These are phyloP conservation scores for Emydura subglobosa DNA, from an alignment of 2,113 vertebrate species.

Conservation along the genomic window DNA sequence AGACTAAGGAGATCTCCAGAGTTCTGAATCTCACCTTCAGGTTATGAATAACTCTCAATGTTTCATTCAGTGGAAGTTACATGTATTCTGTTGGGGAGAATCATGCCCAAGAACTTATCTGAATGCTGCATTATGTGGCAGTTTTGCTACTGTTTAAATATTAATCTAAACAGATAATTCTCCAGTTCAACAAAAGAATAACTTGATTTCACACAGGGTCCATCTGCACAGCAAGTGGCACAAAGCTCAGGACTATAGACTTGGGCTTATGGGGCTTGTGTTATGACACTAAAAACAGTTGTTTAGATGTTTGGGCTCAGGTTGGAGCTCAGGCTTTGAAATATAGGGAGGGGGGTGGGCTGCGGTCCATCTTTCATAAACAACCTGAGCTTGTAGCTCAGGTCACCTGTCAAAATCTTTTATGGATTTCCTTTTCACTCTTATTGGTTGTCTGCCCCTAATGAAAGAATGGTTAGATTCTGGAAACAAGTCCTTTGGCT, in stretches of 20 bases:
- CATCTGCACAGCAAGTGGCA: not conserved
- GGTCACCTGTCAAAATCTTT: no score
- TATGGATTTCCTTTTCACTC: no score
- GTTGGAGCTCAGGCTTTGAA: no score
- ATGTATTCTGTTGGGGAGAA: slow-evolving; percentile 39
- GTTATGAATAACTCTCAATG: not conserved
- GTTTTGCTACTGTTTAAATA: slow-evolving; percentile 62
- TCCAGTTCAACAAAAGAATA: not conserved
- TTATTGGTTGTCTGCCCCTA: no score
- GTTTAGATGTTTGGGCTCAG: no score
- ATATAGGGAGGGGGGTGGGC: no score
- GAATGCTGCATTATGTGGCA: slow-evolving; percentile 26
- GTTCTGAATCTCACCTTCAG: slow-evolving; percentile 5
- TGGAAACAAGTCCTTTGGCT: not conserved
- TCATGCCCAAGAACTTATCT: slow-evolving; percentile 26
- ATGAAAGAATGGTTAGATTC: not conserved
- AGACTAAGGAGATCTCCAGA: slow-evolving; percentile 57
- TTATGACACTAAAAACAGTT: no score
- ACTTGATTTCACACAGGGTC: not conserved
- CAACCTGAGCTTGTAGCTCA: no score
- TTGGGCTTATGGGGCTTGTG: no score
- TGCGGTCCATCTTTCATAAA: no score
- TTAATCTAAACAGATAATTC: slow-evolving; percentile 57
- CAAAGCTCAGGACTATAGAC: no score
- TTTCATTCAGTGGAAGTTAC: slow-evolving; percentile 52